Conservation (phyloP, 2,797 vertebrate species). For the Moxostoma hubbsi region DNA sequence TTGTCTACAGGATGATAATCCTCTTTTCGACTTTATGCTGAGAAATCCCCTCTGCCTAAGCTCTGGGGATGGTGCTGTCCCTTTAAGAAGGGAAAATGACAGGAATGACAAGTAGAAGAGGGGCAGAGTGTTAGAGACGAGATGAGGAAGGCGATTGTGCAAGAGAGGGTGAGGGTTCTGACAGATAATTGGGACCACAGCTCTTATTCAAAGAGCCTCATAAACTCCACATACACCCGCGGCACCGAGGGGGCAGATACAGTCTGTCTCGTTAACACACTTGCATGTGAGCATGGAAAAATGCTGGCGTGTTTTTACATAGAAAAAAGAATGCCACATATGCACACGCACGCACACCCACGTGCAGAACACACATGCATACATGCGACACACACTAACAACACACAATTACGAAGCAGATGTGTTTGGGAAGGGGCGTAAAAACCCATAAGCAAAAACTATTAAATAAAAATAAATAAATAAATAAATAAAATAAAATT, state of each 20-base stretch:
- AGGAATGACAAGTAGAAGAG: constrained; percentile 3
- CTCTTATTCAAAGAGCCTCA: constrained; percentile 53
- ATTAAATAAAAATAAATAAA: not conserved
- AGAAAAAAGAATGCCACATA: constrained; percentile 32
- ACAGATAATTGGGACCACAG: constrained; percentile 47
- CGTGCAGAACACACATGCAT: constrained; percentile 25
- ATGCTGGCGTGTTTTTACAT: constrained; percentile 1
- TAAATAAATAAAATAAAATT: too few relatives aligned
- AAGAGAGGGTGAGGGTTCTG: constrained; percentile 35
- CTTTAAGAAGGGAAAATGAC: constrained; percentile 62
- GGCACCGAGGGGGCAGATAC: not conserved
- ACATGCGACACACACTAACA: constrained; percentile 30
- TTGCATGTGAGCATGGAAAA: constrained; percentile 29
- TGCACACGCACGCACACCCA: not conserved
- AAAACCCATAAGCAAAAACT: not conserved
- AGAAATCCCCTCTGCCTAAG: constrained; percentile 38
- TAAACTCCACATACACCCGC: constrained; percentile 43
- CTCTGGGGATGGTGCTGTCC: constrained; percentile 38
- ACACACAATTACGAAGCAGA: not conserved
- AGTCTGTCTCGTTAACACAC: constrained; percentile 31
- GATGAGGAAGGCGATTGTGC: constrained; percentile 28
- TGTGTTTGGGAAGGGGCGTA: not conserved
- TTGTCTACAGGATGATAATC: not conserved
- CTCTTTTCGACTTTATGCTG: constrained; percentile 32
- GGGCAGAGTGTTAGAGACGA: constrained; percentile 29